These are phyloP conservation scores for Atta texana DNA, from an alignment of 1,140 invertebrate genomes.

Conservation along the genomic window DNA sequence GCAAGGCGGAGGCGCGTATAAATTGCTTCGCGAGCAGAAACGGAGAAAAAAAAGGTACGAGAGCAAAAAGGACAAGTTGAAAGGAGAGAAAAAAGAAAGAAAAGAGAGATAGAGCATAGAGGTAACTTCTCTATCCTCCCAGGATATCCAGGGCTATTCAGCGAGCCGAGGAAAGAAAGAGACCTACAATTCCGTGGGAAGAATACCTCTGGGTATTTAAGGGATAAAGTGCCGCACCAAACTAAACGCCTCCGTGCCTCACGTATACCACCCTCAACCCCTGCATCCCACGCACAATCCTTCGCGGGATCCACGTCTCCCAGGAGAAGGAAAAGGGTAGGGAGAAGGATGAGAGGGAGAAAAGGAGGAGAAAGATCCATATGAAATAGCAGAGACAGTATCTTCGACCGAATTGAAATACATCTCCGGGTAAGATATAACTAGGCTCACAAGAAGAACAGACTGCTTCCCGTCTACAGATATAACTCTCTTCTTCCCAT, in stretches of 20 bases:
- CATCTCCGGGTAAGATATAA: slow-evolving; percentile 68
- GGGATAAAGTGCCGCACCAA: slow-evolving; percentile 74
- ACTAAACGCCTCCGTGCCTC: slow-evolving; percentile 73
- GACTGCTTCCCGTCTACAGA: slow-evolving; percentile 47
- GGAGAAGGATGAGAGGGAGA: too few species aligned
- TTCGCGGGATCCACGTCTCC: slow-evolving; percentile 28
- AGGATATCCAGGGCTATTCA: slow-evolving; percentile 74
- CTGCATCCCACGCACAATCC: slow-evolving; percentile 39
- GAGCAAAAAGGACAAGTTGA: slow-evolving; percentile 28
- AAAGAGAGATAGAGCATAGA: slow-evolving; percentile 15
- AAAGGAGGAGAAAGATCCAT: slow-evolving; percentile 56
- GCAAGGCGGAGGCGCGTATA: slow-evolving; percentile 76
- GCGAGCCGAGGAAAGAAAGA: slow-evolving; percentile 63
- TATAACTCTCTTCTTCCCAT: slow-evolving; percentile 43
- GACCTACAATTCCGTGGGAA: slow-evolving; percentile 76
- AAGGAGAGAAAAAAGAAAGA: background rate
- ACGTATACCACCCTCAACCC: slow-evolving; percentile 25
- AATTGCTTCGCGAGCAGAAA: slow-evolving; percentile 75
- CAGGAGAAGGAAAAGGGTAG: slow-evolving; percentile 22
- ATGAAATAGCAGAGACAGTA: slow-evolving; percentile 71
- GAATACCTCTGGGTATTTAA: slow-evolving; percentile 80
- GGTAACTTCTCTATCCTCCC: slow-evolving; percentile 75
- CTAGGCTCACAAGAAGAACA: slow-evolving; percentile 57
- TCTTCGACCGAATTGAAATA: slow-evolving; percentile 76
- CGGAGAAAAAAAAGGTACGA: slow-evolving; percentile 41